Evolutionary conservation across 2,797 vertebrate species (phyloP).

Genomic region (Sarcoramphus papa): DNA sequence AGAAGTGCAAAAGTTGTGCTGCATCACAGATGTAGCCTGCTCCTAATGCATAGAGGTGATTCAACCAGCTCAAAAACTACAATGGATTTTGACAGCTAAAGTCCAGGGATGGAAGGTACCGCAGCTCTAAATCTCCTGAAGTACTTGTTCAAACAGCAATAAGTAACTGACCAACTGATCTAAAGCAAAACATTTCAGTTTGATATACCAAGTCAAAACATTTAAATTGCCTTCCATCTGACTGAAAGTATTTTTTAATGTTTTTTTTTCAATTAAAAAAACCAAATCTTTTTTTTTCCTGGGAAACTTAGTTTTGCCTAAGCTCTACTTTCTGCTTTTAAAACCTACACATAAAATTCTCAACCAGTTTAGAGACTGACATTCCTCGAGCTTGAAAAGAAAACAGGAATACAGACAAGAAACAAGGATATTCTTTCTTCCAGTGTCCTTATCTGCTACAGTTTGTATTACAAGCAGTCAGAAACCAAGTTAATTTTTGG

Average conservation of each 20-base stretch:
- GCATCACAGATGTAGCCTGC: neutral
- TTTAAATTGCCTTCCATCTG: neutral
- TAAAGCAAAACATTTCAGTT: neutral
- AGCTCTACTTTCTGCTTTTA: neutral
- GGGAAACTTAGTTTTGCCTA: neutral
- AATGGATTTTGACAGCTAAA: neutral
- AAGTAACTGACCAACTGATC: neutral
- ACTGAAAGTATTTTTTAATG: neutral
- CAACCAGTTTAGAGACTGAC: neutral
- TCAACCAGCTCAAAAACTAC: neutral
- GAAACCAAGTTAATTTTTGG: neutral
- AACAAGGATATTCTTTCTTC: neutral
- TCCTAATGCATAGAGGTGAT: neutral
- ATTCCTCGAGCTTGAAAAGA: neutral
- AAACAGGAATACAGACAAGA: neutral
- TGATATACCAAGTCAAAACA: neutral
- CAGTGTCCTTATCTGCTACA: neutral
- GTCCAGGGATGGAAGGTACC: neutral
- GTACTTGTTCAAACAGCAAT: neutral
- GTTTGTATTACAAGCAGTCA: neutral
- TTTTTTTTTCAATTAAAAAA: neutral
- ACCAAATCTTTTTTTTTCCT: neutral
- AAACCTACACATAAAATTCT: neutral
- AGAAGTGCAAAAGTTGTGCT: neutral
- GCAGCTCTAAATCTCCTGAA: neutral